Evolutionary conservation across 1,140 invertebrate genomes (phyloP).

Genomic region (Zaprionus davidi): DNA sequence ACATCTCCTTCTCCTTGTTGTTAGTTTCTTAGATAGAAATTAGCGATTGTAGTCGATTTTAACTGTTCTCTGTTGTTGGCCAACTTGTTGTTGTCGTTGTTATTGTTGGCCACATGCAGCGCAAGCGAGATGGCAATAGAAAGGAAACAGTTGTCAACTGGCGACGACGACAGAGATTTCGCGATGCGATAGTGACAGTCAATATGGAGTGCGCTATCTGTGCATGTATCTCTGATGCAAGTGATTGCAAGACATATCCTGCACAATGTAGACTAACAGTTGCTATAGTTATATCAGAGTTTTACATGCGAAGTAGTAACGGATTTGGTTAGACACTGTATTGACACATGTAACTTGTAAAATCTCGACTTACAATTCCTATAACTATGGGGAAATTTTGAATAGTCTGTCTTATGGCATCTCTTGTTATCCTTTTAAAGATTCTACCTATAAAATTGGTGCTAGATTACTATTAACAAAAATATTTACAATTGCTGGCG

Average conservation of each 20-base stretch:
- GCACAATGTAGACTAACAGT: neutral
- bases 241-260: neutral
- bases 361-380: no score
- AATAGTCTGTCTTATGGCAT: no score
- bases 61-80: constrained; percentile 41
- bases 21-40: constrained; percentile 68
- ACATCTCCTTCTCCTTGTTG: constrained; percentile 48
- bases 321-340: neutral
- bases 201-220: neutral
- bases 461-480: no score
- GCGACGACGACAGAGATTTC: constrained; percentile 13
- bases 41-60: constrained; percentile 68
- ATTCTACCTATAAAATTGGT: no score
- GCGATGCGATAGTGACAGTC: constrained; percentile 7
- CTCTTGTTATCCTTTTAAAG: no score
- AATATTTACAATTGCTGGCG: no score
- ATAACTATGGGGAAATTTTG: no score
- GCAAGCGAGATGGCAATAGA: constrained; percentile 10
- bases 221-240: neutral
- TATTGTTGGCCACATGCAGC: neutral
- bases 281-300: neutral
- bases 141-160: constrained; percentile 55
- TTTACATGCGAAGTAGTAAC: no score
- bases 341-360: no score
- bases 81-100: neutral